Conservation (phyloP, 2,888 invertebrate species). For the Idaea aversata region DNA sequence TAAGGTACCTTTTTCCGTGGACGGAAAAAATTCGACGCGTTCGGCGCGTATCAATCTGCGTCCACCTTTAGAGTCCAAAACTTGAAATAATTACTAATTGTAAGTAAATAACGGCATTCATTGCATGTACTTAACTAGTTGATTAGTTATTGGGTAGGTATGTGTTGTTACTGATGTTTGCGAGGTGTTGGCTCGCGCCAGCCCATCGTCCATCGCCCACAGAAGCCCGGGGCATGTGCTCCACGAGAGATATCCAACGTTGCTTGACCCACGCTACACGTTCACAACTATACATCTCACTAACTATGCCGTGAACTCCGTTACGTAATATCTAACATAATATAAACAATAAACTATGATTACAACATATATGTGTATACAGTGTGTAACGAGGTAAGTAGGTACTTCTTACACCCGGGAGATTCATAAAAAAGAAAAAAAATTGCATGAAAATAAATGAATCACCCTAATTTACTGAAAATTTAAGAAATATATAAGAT, state of each 20-base stretch:
- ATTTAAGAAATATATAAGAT: too few relatives aligned
- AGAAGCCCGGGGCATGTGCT: not conserved
- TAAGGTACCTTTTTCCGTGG: too few relatives aligned
- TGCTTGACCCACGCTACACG: not conserved
- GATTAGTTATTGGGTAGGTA: not conserved
- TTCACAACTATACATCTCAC: too few relatives aligned
- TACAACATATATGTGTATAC: not conserved
- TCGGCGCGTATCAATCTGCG: too few relatives aligned
- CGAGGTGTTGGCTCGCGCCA: too few relatives aligned
- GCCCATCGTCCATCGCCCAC: too few relatives aligned
- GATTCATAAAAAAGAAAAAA: too few relatives aligned
- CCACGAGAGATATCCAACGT: not conserved
- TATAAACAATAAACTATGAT: not conserved
- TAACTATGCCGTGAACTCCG: not conserved
- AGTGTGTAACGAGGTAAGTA: too few relatives aligned
- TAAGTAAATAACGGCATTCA: not conserved
- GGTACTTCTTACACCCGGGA: too few relatives aligned
- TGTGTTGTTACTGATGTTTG: constrained; percentile 28
- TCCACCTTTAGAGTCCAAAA: not conserved
- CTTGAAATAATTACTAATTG: not conserved
- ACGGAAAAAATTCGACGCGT: too few relatives aligned
- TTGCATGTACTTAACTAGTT: not conserved
- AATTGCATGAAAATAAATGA: too few relatives aligned
- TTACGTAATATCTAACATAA: not conserved
- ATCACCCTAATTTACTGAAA: too few relatives aligned